A percentile compares a stretch with the other conserved stretches of the same genome.
Conservation (phyloP, 2,113 vertebrate genomes). For the Charina bottae region DNA sequence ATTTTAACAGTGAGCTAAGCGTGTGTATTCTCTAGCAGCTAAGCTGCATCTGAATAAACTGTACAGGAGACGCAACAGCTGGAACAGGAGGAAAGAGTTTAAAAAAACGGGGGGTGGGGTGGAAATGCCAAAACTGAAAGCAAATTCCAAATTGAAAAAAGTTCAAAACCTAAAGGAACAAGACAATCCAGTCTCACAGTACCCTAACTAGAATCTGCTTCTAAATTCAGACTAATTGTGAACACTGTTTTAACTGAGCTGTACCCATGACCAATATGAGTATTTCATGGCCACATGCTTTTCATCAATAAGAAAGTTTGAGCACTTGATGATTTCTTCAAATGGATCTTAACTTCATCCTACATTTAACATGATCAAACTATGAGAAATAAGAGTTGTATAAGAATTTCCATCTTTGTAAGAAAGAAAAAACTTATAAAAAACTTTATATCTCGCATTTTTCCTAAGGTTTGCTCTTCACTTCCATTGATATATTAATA, state of each 20-base stretch:
- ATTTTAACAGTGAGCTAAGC: constrained; percentile 64
- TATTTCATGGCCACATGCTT: constrained; percentile 49
- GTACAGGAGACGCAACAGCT: constrained; percentile 65
- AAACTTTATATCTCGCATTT: constrained; percentile 70
- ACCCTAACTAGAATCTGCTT: constrained; percentile 54
- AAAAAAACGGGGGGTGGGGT: constrained; percentile 37
- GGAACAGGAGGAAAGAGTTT: constrained; percentile 28
- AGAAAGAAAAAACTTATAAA: constrained; percentile 64
- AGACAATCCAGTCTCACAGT: constrained; percentile 41
- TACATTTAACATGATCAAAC: constrained; percentile 64
- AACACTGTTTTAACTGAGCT: constrained; percentile 60
- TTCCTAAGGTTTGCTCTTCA: constrained; percentile 72
- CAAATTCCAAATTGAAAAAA: constrained; percentile 25
- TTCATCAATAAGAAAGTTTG: constrained; percentile 41
- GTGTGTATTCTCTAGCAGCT: constrained; percentile 61
- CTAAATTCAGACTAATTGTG: constrained; percentile 43
- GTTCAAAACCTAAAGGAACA: constrained; percentile 45
- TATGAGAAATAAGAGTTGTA: constrained; percentile 67
- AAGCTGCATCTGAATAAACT: constrained; percentile 70
- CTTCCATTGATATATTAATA: constrained; percentile 75
- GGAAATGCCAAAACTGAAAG: neutral
- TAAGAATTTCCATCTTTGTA: constrained; percentile 68
- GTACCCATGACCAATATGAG: constrained; percentile 58
- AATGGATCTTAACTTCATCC: constrained; percentile 33
- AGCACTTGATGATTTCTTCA: constrained; percentile 20